A percentile compares a stretch with the other conserved stretches of the same genome.
Conservation (phyloP, 1,140 invertebrate species). For the Drosophila subobscura region DNA sequence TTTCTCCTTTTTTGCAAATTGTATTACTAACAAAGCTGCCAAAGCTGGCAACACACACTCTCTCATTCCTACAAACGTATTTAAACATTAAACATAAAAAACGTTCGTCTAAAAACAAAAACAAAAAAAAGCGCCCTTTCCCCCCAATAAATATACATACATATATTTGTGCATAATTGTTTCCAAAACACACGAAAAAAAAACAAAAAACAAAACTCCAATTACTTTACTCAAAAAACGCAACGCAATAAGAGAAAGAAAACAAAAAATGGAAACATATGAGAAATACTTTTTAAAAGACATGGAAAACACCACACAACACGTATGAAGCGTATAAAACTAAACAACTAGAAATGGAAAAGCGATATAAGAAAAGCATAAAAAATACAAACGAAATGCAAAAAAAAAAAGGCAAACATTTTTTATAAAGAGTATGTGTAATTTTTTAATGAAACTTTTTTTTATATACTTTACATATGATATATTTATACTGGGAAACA, state of each 20-base stretch:
- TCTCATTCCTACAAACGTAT: slow-evolving; percentile 51
- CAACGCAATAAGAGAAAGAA: slow-evolving; percentile 10
- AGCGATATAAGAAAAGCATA: slow-evolving; percentile 30
- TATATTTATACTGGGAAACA: slow-evolving; percentile 81
- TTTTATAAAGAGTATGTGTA: slow-evolving; percentile 70
- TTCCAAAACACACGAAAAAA: slow-evolving; percentile 14
- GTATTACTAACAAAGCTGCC: slow-evolving; percentile 36
- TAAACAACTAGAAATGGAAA: slow-evolving; percentile 38
- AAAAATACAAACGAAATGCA: slow-evolving; percentile 12
- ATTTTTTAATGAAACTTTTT: slow-evolving; percentile 81
- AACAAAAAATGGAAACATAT: slow-evolving; percentile 23
- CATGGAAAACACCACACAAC: slow-evolving; percentile 29
- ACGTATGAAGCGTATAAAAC: slow-evolving; percentile 50
- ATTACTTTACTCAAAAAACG: slow-evolving; percentile 17
- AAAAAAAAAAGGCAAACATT: slow-evolving; percentile 25
- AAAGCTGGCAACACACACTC: slow-evolving; percentile 17
- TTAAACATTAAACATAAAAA: slow-evolving; percentile 44
- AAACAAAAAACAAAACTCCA: slow-evolving; percentile 33
- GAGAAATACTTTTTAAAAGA: slow-evolving; percentile 50
- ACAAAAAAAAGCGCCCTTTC: too few species aligned
- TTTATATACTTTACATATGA: slow-evolving; percentile 80
- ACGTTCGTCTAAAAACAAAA: slow-evolving; percentile 27
- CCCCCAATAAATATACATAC: slow-evolving; percentile 14
- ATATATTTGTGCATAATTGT: slow-evolving; percentile 30
- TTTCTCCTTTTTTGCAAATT: slow-evolving; percentile 14